Evolutionary conservation across 2,888 invertebrate species (phyloP).

Genomic region (Dasysyrphus albostriatus): DNA sequence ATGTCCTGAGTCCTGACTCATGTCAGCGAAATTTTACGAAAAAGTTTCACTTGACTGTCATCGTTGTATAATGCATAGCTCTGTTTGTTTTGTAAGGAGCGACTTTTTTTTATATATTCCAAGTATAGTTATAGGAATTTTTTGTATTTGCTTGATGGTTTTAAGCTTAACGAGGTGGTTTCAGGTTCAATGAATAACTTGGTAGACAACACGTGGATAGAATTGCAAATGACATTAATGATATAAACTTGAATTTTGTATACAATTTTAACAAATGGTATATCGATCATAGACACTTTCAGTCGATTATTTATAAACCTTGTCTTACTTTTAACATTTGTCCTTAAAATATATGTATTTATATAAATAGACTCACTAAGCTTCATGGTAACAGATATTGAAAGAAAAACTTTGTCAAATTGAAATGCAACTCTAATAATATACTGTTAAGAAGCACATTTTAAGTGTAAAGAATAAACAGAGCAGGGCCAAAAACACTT

Average conservation of each 20-base stretch:
- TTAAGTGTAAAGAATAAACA: too few species aligned
- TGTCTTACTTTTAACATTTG: too few species aligned
- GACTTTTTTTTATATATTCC: conserved; percentile 29
- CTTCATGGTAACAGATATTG: too few species aligned
- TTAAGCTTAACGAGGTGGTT: conserved; percentile 34
- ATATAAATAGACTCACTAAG: too few species aligned
- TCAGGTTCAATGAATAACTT: conserved; percentile 50
- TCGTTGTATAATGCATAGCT: background rate
- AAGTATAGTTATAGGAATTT: background rate
- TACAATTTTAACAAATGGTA: too few species aligned
- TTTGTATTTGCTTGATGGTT: background rate
- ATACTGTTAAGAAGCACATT: too few species aligned
- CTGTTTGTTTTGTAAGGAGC: conserved; percentile 31
- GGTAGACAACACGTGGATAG: conserved; percentile 42
- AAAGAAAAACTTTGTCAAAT: too few species aligned
- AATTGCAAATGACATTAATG: conserved; percentile 23
- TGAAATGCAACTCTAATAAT: too few species aligned
- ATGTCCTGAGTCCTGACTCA: conserved; percentile 44
- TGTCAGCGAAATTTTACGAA: conserved; percentile 23
- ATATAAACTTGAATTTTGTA: background rate
- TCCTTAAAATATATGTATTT: too few species aligned
- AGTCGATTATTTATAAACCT: too few species aligned
- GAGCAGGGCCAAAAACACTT: too few species aligned
- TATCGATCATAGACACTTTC: too few species aligned
- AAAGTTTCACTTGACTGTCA: conserved; percentile 18